phyloP scores from a whole-genome alignment of 2,888 invertebrate genomes.

The Belgica antarctica region DNA sequence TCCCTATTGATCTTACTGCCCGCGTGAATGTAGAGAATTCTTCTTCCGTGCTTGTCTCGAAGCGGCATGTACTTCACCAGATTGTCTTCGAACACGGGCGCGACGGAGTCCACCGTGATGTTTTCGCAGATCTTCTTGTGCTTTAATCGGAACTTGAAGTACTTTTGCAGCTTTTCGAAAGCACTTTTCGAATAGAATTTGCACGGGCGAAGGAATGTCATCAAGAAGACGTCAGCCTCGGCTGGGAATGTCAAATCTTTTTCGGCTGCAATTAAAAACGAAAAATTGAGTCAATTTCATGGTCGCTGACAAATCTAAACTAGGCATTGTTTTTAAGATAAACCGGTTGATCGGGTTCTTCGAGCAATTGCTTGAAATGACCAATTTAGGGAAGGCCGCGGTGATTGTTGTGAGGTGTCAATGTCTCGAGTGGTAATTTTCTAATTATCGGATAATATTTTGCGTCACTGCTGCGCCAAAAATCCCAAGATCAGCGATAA shows the following conservation, averaged over 20 bases:
- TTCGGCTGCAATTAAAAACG: constrained; percentile 59
- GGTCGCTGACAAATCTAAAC: neutral
- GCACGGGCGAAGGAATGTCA: constrained; percentile 77
- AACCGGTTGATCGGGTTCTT: no score
- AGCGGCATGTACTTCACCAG: constrained; percentile 68
- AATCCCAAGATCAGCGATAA: no score
- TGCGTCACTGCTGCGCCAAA: no score
- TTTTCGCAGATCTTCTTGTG: constrained; percentile 64
- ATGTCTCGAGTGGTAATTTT: no score
- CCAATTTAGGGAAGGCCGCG: neutral
- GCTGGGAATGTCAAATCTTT: constrained; percentile 62
- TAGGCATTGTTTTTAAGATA: neutral
- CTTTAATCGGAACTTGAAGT: constrained; percentile 66
- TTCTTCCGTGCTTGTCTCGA: constrained; percentile 65
- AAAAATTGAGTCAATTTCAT: neutral
- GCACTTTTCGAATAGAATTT: constrained; percentile 84
- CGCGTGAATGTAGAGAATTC: constrained; percentile 67
- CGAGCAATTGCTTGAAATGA: neutral
- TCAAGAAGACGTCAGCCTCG: constrained; percentile 67
- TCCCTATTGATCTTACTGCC: constrained; percentile 62
- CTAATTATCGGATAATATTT: no score
- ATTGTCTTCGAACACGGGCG: constrained; percentile 64
- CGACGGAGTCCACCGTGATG: constrained; percentile 63
- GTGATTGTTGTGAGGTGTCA: no score
- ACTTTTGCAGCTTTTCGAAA: constrained; percentile 59